Base-by-base conservation (phyloP, 2,797 vertebrate genomes). In the Paratrypauchen microcephalus region DNA sequence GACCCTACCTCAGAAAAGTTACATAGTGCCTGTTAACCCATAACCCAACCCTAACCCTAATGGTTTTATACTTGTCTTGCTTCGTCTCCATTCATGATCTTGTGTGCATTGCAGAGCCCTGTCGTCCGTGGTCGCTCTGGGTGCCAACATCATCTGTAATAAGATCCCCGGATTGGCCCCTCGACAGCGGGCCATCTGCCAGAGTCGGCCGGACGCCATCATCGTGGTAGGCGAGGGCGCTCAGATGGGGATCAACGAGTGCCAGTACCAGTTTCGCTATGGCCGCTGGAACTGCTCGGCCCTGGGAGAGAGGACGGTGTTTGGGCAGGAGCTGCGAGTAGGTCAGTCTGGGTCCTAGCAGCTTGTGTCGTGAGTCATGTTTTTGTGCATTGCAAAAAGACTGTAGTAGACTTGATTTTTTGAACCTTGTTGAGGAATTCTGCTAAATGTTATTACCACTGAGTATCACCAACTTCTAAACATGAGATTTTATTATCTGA, bases 81-180 rank as follows among this genome's bases (percentile, higher is more conserved):
- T 28, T 7, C 15, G 39, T 16, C 39, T 63, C 15, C 2, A 24
- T 36, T 62, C 36, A 41, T 21, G 12, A 23, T 24, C 13, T 63
- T 6, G 6, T 64, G 39, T 64, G 36, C 15, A 15, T 64, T 48
- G 71, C 92, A 99, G 98, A 94, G 98, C 98, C 83, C 92, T 99
- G 91, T 99, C 98, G 55, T 99, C 97, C 0, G 98, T 99, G 89
- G 98, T 99, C 93, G 98, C 98, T 91, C 94, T 99, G 92, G 98
- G 98, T 86, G 98, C 98, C 88, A 99, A 99, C 87, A 99, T 99
- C 88, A 99, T 99, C 95, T 99, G 98, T 96, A 99, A 99, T 94
- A 99, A 99, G 94, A 99, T 99, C 76, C 98, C 98, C 4, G 98
- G 98, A 78, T 88, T 99, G 95, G 97, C 97, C 70, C 97, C 98